A percentile compares a stretch with the other conserved stretches of the same genome.
These are phyloP conservation scores for Centropus bengalensis DNA, from an alignment of 2,113 vertebrate genomes.

Conservation along the genomic window DNA sequence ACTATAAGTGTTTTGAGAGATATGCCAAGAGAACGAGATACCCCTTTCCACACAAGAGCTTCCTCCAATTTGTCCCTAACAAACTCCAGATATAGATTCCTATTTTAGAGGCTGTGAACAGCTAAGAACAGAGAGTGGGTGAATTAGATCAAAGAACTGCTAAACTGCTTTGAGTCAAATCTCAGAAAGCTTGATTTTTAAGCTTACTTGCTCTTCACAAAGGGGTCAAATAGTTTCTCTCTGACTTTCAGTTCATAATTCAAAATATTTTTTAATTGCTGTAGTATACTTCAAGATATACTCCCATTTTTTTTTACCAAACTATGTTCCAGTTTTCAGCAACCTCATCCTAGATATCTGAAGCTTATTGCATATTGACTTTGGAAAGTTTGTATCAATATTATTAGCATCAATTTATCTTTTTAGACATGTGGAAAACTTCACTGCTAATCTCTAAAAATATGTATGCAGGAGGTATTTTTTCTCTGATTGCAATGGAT, in stretches of 20 bases:
- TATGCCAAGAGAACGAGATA: not conserved
- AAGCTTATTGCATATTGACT: not conserved
- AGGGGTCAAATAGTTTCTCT: not conserved
- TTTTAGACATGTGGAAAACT: not conserved
- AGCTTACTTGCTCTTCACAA: not conserved
- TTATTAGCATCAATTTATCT: not conserved
- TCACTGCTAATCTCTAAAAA: not conserved
- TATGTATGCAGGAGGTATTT: not conserved
- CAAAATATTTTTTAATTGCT: not conserved
- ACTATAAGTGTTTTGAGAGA: not conserved
- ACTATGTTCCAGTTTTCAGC: not conserved
- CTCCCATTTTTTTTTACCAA: not conserved
- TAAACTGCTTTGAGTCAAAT: not conserved
- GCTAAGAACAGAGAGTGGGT: not conserved
- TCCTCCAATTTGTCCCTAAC: constrained; percentile 24
- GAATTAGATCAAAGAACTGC: constrained; percentile 1
- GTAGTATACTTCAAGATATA: not conserved
- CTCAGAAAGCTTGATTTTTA: not conserved
- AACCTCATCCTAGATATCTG: not conserved
- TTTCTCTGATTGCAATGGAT: fast-evolving
- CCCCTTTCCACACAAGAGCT: not conserved
- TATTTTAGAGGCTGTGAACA: not conserved
- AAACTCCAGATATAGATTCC: constrained; percentile 13
- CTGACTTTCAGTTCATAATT: not conserved
- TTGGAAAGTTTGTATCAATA: not conserved